Evolutionary conservation across 2,888 invertebrate species (phyloP), one percentile per base, ranked within the genome.

Genomic region (Standfussiana lucernea): DNA sequence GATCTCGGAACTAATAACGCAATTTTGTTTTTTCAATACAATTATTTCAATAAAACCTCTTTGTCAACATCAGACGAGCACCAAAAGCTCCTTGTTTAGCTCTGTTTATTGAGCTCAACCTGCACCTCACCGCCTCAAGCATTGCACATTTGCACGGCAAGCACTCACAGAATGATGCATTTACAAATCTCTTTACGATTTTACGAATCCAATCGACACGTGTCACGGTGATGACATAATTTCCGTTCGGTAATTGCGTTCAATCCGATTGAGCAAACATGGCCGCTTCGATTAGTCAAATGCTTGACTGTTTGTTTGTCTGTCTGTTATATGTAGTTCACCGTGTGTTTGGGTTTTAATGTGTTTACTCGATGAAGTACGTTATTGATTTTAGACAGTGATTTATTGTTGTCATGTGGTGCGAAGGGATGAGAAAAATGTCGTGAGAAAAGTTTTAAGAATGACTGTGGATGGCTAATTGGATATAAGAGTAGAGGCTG

Each of bases 241-340:
- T 90, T 91, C 91, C 91, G 89, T 77, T 72, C 81, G 77, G 83
- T 91, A 91, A 91, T 91, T 88, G 86, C 77, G 35, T 75, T 75
- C 86, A 82, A 87, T 90, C 86, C 77, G 85, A 84, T 83, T 84
- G 79, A 73, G 85, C 87, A 85, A 85, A 89, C 83, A 84, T 56
- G 80, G 80, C 81, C 75, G 71, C 53, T 56, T 85, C 85, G 76
- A 83, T 89, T 84, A 80, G 75, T 82, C 77, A 83, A 86, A 83
- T 82, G 85, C 74, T 79, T 79, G 85, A 75, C 35, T 72, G 82
- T 82, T 70, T 80, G 75, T 70, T 37, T 75, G 67, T 66, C 62
- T 70, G 65, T 6, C 65, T 74, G 78, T 77, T 80, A 77, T n/a
- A n/a, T n/a, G 77, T 80, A 68, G 79, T 77, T 28, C 45, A 61